These are phyloP conservation scores for Stigmatopora nigra DNA, from an alignment of 2,113 vertebrate genomes.

Conservation along the genomic window DNA sequence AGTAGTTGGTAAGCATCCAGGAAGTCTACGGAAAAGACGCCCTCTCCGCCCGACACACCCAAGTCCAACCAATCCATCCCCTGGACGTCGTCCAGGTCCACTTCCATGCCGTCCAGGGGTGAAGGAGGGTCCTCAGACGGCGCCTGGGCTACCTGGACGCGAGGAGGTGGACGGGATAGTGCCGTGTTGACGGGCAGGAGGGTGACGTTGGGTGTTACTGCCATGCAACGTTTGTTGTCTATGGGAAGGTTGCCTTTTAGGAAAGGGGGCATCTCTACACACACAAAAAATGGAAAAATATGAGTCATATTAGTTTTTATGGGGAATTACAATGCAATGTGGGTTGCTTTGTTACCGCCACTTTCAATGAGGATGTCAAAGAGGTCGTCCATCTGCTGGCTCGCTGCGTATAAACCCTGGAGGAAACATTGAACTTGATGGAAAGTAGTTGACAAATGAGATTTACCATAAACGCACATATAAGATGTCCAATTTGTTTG, in stretches of 20 bases:
- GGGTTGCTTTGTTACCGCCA: conserved; percentile 72
- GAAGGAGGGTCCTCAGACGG: conserved; percentile 64
- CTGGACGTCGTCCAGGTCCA: conserved; percentile 82
- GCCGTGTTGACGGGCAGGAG: conserved; percentile 88
- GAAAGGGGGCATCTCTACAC: conserved; percentile 86
- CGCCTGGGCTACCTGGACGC: conserved; percentile 81
- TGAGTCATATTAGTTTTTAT: neutral
- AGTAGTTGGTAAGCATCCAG: conserved; percentile 85
- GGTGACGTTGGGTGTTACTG: conserved; percentile 89
- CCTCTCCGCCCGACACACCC: conserved; percentile 66
- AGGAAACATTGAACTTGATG: neutral
- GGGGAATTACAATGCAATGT: neutral
- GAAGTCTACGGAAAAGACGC: conserved; percentile 76
- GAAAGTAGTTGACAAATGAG: neutral
- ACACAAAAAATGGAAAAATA: conserved; percentile 13
- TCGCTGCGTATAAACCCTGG: conserved; percentile 78
- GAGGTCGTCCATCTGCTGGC: conserved; percentile 98
- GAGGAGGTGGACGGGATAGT: conserved; percentile 83
- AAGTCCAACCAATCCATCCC: conserved; percentile 97
- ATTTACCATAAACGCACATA: neutral
- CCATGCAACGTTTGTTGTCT: conserved; percentile 81
- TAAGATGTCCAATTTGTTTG: no score
- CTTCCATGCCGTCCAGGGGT: conserved; percentile 80
- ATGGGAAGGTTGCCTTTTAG: conserved; percentile 80
- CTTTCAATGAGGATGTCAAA: conserved; percentile 97